Evolutionary conservation across 2,113 vertebrate genomes (phyloP).

Genomic region (Scalopus aquaticus): DNA sequence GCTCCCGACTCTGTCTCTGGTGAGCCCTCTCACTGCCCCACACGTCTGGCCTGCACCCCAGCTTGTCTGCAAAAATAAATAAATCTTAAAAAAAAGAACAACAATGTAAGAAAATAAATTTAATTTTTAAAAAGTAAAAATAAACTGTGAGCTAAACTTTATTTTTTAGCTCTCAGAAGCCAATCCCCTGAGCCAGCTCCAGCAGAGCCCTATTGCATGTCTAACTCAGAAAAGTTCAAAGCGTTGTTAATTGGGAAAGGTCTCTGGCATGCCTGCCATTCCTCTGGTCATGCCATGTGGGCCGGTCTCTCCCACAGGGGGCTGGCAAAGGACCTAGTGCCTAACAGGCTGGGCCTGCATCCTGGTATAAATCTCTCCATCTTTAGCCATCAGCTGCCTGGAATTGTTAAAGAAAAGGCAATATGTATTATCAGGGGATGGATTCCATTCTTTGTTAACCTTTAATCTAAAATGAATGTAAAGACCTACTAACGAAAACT

Average conservation of each 20-base stretch:
- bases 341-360: background rate
- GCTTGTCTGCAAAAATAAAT: no score
- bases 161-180: background rate
- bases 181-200: background rate
- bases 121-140: no score
- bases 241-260: background rate
- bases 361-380: background rate
- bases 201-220: background rate
- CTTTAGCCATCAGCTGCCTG: background rate
- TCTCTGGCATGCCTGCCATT: background rate
- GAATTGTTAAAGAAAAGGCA: background rate
- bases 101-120: no score
- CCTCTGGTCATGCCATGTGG: background rate
- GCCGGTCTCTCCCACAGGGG: background rate
- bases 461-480: background rate
- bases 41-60: no score
- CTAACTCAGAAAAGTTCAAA: background rate
- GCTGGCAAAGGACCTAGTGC: background rate
- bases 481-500: background rate
- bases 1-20: no score
- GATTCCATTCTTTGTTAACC: background rate
- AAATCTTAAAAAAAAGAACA: no score
- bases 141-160: background rate
- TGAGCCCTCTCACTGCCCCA: no score
- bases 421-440: background rate